Base-by-base conservation (phyloP, 2,888 invertebrate species). In the Aporophyla nigra region DNA sequence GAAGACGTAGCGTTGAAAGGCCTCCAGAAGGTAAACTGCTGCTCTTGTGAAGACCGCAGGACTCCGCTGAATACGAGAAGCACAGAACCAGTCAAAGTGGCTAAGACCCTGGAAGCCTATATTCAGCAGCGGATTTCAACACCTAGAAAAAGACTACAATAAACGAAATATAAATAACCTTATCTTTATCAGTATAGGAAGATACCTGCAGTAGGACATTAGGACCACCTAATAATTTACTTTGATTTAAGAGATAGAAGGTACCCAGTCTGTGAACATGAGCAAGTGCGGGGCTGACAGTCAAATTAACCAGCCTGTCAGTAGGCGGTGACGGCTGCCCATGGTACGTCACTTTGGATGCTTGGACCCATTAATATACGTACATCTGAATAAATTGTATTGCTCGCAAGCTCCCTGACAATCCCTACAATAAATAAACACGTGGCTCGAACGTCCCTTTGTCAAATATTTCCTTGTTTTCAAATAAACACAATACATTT, bases 361-460 rank as follows among this genome's bases (percentile, higher is more conserved):
- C 6, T 51, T 43, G 19, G 14, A 33, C 40, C 7, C 56, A 43
- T 24, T 24, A 24, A 40, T 5, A 58, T 33, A 12, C n/a, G 0
- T 62, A 9, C 5, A 65, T n/a, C 16, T 58, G 19, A 16, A 21
- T 43, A 27, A 12, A 12, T 49, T 21, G 9, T 24, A 14, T 14
- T 24, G 5, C 9, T 21, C 14, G 19, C 51, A 14, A 43, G 51
- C 46, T 56, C 40, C 27, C 24, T 21, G 56, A 61, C 49, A 67
- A 69, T 62, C 24, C 12, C 9, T 19, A 65, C 46, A 71, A 80
- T 19, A 43, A 58, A 53, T 5, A 16, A 53, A 33, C 46, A 71
- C 53, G 40, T 46, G 56, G 40, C 24, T 19, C n/a, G 40, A 27
- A 3, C 74, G 84, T 65, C 79, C 88, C 89, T 91, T 89, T 91